Percentiles rank a stretch among this genome's conserved stretches.
These are phyloP conservation scores for Thereva nobilitata DNA, from an alignment of 2,888 invertebrate species.

Conservation along the genomic window DNA sequence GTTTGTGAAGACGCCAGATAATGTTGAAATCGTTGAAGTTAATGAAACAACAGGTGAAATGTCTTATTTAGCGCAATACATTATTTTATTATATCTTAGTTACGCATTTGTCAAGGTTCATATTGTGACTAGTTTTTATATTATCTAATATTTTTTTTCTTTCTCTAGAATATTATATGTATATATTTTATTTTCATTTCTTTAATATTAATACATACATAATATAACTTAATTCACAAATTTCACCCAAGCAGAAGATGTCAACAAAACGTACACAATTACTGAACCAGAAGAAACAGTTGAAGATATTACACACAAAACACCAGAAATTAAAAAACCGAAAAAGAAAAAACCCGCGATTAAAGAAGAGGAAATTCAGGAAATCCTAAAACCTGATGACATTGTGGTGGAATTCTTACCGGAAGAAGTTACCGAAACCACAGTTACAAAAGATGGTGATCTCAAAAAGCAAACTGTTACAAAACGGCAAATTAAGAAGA, in stretches of 20 bases:
- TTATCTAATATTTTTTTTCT: neutral
- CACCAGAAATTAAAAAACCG: slow-evolving; percentile 48
- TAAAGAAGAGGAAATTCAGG: slow-evolving; percentile 12
- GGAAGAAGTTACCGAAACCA: slow-evolving; percentile 47
- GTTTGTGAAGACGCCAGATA: slow-evolving; percentile 48
- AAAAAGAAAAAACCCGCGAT: slow-evolving; percentile 29
- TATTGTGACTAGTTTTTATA: neutral
- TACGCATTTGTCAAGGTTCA: neutral
- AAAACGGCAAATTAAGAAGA: slow-evolving; percentile 52
- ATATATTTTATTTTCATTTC: slow-evolving; percentile 7
- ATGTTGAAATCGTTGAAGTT: slow-evolving; percentile 56
- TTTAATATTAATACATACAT: slow-evolving; percentile 3
- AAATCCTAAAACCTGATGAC: slow-evolving; percentile 47
- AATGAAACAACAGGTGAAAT: slow-evolving; percentile 53
- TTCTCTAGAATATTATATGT: neutral
- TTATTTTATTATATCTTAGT: slow-evolving; percentile 14
- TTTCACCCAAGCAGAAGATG: slow-evolving; percentile 52
- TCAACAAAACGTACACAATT: slow-evolving; percentile 56
- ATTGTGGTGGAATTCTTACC: slow-evolving; percentile 48
- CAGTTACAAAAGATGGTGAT: slow-evolving; percentile 44
- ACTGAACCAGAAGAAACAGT: slow-evolving; percentile 57
- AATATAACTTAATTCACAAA: slow-evolving; percentile 42
- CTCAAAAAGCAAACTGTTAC: slow-evolving; percentile 46
- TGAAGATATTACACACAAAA: slow-evolving; percentile 53
- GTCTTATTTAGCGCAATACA: slow-evolving; percentile 6